Evolutionary conservation across 2,888 invertebrate species (phyloP).

Genomic region (Dryomyza anilis): DNA sequence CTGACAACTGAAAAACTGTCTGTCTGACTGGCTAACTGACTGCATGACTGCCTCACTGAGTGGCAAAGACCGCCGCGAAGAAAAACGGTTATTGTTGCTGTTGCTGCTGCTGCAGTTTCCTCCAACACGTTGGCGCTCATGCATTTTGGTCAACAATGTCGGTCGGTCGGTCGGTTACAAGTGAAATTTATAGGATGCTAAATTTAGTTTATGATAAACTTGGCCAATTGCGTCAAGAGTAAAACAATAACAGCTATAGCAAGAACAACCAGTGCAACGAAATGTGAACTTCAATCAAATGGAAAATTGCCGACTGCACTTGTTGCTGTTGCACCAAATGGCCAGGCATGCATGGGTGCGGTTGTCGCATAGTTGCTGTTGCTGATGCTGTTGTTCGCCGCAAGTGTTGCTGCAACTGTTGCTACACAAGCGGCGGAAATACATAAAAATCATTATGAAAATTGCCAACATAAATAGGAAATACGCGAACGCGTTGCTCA

Average conservation of each 20-base stretch:
- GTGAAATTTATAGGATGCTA: constrained; percentile 11
- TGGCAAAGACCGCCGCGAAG: constrained; percentile 6
- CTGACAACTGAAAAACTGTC: constrained; percentile 45
- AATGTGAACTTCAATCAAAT: constrained; percentile 1
- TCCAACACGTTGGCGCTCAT: no score
- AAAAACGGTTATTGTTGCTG: background rate
- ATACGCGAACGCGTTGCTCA: background rate
- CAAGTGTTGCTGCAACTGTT: background rate
- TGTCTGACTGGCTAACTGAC: constrained; percentile 15
- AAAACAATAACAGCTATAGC: background rate
- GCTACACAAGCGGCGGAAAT: no score
- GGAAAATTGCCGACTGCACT: constrained; percentile 13
- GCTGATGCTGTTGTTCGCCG: background rate
- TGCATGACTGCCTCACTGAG: constrained; percentile 38
- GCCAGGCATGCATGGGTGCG: background rate
- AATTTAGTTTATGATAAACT: constrained; percentile 6
- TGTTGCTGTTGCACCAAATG: background rate
- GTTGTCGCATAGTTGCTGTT: background rate
- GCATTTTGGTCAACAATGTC: constrained; percentile 22
- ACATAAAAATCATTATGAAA: background rate
- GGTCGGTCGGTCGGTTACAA: no score
- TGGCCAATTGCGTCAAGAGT: background rate
- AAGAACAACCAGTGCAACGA: background rate
- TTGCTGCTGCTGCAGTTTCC: no score
- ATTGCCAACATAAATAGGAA: constrained; percentile 4